A percentile compares a stretch with the other conserved stretches of the same genome.
These are phyloP conservation scores for Cheilosia vernalis DNA, from an alignment of 2,888 invertebrate species.

Conservation along the genomic window DNA sequence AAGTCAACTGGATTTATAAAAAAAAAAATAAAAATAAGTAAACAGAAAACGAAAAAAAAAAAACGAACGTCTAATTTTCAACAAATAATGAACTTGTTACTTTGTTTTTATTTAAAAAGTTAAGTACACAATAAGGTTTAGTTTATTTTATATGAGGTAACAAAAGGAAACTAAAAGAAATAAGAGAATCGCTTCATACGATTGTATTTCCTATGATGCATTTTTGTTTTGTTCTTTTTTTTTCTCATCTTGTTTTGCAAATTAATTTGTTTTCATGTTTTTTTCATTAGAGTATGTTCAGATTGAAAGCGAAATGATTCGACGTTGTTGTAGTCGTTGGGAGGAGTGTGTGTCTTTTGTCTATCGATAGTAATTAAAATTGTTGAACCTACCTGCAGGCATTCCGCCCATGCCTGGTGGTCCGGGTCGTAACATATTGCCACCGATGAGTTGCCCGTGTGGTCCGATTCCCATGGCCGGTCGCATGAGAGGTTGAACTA, in stretches of 20 bases:
- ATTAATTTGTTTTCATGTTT: conserved; percentile 50
- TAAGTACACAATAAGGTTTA: conserved; percentile 31
- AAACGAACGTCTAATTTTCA: conserved; percentile 45
- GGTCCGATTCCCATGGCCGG: conserved; percentile 82
- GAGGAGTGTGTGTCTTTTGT: conserved; percentile 61
- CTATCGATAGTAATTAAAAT: conserved; percentile 75
- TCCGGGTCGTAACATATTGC: conserved; percentile 82
- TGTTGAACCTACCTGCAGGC: conserved; percentile 81
- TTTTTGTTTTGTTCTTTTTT: conserved; percentile 6
- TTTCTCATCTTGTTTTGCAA: conserved; percentile 51
- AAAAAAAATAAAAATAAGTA: conserved; percentile 23
- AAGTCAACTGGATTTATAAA: conserved; percentile 39
- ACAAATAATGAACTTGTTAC: conserved; percentile 49
- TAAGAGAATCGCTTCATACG: conserved; percentile 10
- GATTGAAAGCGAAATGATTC: conserved; percentile 55
- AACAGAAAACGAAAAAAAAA: conserved; percentile 27
- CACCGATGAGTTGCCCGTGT: conserved; percentile 81
- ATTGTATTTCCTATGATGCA: conserved; percentile 44
- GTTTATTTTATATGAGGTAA: conserved; percentile 17
- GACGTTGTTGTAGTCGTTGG: conserved; percentile 58
- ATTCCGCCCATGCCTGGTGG: conserved; percentile 81
- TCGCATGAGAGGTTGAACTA: conserved; percentile 83
- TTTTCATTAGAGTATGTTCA: conserved; percentile 38
- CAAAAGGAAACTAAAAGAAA: conserved; percentile 19
- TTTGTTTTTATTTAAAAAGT: conserved; percentile 40